These are phyloP conservation scores for Frankliniella intonsa DNA, from an alignment of 2,888 invertebrate species.

Conservation along the genomic window DNA sequence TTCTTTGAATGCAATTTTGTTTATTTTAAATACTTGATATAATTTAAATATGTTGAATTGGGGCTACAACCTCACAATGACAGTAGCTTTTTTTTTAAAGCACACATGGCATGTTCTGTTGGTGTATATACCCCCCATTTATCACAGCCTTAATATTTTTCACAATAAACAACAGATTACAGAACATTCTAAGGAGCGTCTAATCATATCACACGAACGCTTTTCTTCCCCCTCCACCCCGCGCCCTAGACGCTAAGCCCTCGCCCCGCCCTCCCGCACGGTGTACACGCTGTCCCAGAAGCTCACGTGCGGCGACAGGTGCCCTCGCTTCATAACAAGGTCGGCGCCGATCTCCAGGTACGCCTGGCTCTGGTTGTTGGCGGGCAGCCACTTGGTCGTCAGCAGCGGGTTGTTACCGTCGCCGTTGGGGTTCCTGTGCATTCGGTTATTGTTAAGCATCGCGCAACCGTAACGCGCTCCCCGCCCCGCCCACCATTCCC, in stretches of 20 bases:
- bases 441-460: too few species aligned
- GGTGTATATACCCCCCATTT: too few species aligned
- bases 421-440: not conserved
- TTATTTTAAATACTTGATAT: not conserved
- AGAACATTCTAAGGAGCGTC: too few species aligned
- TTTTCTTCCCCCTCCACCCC: not conserved
- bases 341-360: not conserved
- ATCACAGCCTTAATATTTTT: too few species aligned
- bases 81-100: too few species aligned
- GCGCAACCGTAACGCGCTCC: too few species aligned
- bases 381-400: not conserved
- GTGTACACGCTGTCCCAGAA: slow-evolving; percentile 16
- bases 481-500: too few species aligned
- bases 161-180: too few species aligned
- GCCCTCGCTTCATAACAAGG: not conserved
- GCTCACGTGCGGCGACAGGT: not conserved
- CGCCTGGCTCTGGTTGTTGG: not conserved
- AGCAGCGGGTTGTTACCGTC: not conserved
- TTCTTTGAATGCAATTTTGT: not conserved
- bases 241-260: not conserved
- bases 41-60: too few species aligned
- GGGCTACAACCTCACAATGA: too few species aligned
- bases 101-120: too few species aligned
- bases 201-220: not conserved
- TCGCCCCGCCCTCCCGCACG: not conserved